These are phyloP conservation scores for Corbicula japonica DNA, from an alignment of 2,888 invertebrate species.

Conservation along the genomic window DNA sequence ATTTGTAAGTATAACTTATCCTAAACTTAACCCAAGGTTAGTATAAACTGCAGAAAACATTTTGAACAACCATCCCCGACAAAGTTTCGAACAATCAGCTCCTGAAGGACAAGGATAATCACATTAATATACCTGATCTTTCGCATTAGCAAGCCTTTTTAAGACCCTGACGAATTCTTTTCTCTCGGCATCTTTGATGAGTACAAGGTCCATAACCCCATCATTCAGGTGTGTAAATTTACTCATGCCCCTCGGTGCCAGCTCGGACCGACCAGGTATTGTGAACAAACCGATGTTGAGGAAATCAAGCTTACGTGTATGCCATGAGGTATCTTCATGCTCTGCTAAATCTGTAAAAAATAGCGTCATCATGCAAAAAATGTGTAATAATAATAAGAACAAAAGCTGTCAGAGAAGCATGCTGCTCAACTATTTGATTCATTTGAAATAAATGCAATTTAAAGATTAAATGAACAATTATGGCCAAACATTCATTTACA, in stretches of 20 bases:
- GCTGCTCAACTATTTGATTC: too few relatives aligned
- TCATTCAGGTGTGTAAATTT: slow-evolving; percentile 84
- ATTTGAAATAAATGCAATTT: too few relatives aligned
- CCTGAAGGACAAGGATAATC: neutral
- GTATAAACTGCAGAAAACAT: too few relatives aligned
- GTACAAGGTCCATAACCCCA: slow-evolving; percentile 82
- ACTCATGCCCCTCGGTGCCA: slow-evolving; percentile 83
- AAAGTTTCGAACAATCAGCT: too few relatives aligned
- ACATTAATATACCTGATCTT: slow-evolving; percentile 81
- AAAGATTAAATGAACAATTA: too few relatives aligned
- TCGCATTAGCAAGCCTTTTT: slow-evolving; percentile 82
- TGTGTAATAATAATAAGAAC: too few relatives aligned
- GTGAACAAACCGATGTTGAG: slow-evolving; percentile 80
- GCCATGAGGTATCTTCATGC: slow-evolving; percentile 78
- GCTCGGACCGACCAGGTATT: slow-evolving; percentile 76
- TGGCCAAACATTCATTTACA: too few relatives aligned
- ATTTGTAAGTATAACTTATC: too few relatives aligned
- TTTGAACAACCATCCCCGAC: too few relatives aligned
- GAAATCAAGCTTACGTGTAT: slow-evolving; percentile 79
- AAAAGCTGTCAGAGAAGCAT: too few relatives aligned
- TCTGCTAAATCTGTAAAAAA: slow-evolving; percentile 73
- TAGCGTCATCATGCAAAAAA: neutral
- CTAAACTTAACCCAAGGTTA: too few relatives aligned
- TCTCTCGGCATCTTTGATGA: slow-evolving; percentile 79
- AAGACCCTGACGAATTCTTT: slow-evolving; percentile 84